Evolutionary conservation across 2,888 invertebrate species (phyloP).

Genomic region (Pristionchus fissidentatus): DNA sequence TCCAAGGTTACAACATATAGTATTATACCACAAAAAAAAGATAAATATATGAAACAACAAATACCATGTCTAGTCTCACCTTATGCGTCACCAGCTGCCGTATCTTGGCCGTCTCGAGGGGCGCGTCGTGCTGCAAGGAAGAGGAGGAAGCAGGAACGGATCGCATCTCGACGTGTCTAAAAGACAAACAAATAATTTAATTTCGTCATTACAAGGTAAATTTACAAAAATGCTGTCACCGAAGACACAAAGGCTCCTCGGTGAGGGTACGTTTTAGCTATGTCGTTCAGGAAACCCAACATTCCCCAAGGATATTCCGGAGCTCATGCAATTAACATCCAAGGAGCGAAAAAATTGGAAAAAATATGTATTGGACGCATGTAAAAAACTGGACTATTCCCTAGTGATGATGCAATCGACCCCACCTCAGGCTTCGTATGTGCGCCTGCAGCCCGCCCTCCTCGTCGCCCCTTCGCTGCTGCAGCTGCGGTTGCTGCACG

Average conservation of each 20-base stretch:
- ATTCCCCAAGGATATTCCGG: no score
- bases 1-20: not conserved
- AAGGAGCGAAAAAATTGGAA: not conserved
- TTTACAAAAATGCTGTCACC: no score
- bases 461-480: slow-evolving; percentile 38
- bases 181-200: no score
- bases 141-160: not conserved
- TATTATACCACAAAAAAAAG: not conserved
- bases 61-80: slow-evolving; percentile 50
- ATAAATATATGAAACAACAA: not conserved
- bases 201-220: no score
- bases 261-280: no score
- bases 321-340: no score
- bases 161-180: slow-evolving; percentile 34
- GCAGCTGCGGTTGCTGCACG: no score
- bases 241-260: no score
- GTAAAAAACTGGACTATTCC: no score
- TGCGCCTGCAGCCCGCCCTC: slow-evolving; percentile 44
- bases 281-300: no score
- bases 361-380: not conserved
- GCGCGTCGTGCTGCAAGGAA: slow-evolving; percentile 43
- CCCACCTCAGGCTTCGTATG: slow-evolving; percentile 29
- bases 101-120: slow-evolving; percentile 64
- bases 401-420: no score
- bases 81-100: slow-evolving; percentile 73